Base-by-base conservation (phyloP, 2,888 invertebrate species). In the Thymelicus sylvestris region DNA sequence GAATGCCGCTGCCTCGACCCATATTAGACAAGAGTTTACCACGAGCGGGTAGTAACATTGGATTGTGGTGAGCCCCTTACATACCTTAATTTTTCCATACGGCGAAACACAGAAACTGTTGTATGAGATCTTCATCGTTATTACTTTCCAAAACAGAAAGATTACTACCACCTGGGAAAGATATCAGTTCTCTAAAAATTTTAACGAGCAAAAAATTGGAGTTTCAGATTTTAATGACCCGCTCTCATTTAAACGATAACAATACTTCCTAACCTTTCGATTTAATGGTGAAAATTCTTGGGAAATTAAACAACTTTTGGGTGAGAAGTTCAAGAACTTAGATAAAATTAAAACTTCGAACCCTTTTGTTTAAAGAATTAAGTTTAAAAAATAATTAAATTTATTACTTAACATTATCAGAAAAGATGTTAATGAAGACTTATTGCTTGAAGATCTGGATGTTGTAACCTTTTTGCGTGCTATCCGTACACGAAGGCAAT, bases 371-470 rank as follows among this genome's bases (percentile, higher is more conserved):
- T 44, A 65, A 55, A 60, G 50, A 65, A 70, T 70, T 65, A 59
- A 48, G 31, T 57, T 52, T 7, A 8, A 13, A 44, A 52, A 52
- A 52, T 52, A 52, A 52, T 52, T 15, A 19, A 52, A 19, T 52
- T 52, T 19, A 57, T 55, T 55, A 70, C 65, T 50, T 64, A 44
- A 44, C 44, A 70, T 70, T 65, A 52, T 44, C 57, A 52, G 60
- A 31, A 10, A n/a, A 44, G 65, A 52, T 50, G 39, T 65, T 69
- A 69, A 69, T 69, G 65, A 60, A 60, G 65, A 70, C 60, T 48
- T 67, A 52, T 62, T 44, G 15, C 1, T 12, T 44, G 44, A 44
- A 44, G 44, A 44, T 44, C 44, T 10, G 8, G 10, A 12, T 44
- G 44, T 12, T 31, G 12, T 47, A 55, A 47, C 52, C 50, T 50